A percentile compares a stretch with the other conserved stretches of the same genome.
Evolutionary conservation across 2,113 vertebrate species (phyloP).

Genomic region (Ciconia maguari): DNA sequence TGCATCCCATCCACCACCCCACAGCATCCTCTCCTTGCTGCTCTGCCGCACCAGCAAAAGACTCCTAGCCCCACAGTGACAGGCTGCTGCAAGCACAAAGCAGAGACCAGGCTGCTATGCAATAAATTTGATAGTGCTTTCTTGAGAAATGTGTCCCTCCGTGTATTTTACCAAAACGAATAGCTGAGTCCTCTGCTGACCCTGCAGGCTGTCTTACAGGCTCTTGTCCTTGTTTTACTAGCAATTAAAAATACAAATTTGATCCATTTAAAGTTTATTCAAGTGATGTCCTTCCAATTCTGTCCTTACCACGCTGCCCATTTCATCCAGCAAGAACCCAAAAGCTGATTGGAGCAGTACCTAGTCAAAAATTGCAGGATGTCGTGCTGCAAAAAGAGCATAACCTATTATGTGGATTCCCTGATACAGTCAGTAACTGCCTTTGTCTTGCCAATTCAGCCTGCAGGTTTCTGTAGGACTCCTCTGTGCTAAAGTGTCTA

Average conservation of each 20-base stretch:
- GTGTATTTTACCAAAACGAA: too few relatives aligned
- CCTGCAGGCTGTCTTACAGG: neutral
- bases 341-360: neutral
- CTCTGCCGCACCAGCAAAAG: neutral
- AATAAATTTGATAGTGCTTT: neutral
- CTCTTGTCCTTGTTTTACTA: neutral
- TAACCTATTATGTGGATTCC: neutral
- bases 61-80: neutral
- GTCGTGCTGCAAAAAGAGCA: neutral
- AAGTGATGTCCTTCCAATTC: neutral
- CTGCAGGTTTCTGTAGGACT: neutral
- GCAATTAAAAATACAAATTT: neutral
- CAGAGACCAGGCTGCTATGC: neutral
- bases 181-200: neutral
- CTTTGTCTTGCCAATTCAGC: neutral
- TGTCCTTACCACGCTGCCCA: neutral
- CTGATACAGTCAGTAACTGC: neutral
- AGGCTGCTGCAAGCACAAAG: neutral
- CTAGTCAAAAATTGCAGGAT: neutral
- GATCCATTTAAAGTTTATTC: neutral
- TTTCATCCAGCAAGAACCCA: neutral
- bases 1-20: neutral
- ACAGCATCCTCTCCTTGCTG: neutral
- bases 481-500: neutral
- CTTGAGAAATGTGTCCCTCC: too few relatives aligned